phyloP scores from a whole-genome alignment of 2,888 invertebrate genomes.

The Amphipyra tragopoginis region DNA sequence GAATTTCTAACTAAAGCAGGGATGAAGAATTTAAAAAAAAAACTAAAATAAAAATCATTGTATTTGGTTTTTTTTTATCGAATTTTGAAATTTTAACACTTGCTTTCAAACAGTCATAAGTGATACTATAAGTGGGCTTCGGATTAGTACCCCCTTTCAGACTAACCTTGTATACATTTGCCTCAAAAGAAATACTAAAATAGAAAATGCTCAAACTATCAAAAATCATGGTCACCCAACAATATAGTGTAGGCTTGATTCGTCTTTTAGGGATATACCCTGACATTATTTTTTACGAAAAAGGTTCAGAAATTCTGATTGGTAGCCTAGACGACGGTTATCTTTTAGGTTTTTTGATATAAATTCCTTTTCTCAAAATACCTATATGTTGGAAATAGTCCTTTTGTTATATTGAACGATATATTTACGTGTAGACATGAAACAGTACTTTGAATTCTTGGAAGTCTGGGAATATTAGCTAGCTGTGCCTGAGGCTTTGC shows the following conservation, averaged over 20 bases:
- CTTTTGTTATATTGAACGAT: background rate
- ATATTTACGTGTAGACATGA: background rate
- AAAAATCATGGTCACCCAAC: slow-evolving; percentile 24
- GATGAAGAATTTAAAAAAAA: too few relatives aligned
- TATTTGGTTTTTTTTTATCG: too few relatives aligned
- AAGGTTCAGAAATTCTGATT: slow-evolving; percentile 59
- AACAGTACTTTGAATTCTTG: background rate
- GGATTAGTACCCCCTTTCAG: too few relatives aligned
- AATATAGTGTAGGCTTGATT: slow-evolving; percentile 49
- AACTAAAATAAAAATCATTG: too few relatives aligned
- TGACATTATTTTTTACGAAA: slow-evolving; percentile 59
- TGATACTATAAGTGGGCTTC: too few relatives aligned
- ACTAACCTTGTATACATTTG: too few relatives aligned
- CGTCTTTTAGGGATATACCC: slow-evolving; percentile 56
- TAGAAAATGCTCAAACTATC: too few relatives aligned
- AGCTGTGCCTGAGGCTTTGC: too few relatives aligned
- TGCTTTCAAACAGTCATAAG: too few relatives aligned
- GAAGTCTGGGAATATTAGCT: background rate
- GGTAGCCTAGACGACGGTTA: slow-evolving; percentile 31
- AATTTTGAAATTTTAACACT: too few relatives aligned
- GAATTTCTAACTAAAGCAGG: too few relatives aligned
- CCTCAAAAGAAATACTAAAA: too few relatives aligned
- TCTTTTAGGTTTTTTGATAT: slow-evolving; percentile 22
- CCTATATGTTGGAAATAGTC: background rate
- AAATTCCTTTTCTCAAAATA: slow-evolving; percentile 14